Base-by-base conservation (phyloP, 2,888 invertebrate species). In the Acronicta alni region DNA sequence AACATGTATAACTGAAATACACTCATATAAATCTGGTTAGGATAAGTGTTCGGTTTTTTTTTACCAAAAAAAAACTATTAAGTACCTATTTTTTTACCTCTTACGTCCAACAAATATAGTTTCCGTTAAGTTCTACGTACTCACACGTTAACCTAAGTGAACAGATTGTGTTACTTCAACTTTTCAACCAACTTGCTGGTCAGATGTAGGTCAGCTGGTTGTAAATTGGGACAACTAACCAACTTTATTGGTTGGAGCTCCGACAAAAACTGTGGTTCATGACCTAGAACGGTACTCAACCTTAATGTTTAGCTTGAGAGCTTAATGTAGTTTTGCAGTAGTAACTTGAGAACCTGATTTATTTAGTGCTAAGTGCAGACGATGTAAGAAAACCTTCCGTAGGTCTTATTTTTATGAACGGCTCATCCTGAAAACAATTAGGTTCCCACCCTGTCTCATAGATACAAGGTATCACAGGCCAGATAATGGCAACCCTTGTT, bases 181-280 rank as follows among this genome's bases (percentile, higher is more conserved):
- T 63, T 77, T 57, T 39, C 35, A 51, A 42, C 48, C 66, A 63
- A 69, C 60, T 57, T 60, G 37, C 53, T 60, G 66, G 67, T 30
- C 44, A 56, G 49, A 67, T 53, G 26, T 59, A 51, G 72, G 75
- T 57, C 62, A 53, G 35, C 51, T 55, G 46, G 68, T 26, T 52
- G 57, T 55, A 65, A 67, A 61, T 62, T 54, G 60, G 49, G 30
- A 42, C 35, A 59, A 59, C 38, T 52, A 48, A 48, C 55, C 56
- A 45, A 68, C 60, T 69, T 76, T 69, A 68, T 71, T 61, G 44
- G 56, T 32, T 44, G 38, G 38, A 46, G 42, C 38, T n/a, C 17
- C n/a, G 26, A 55, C 56, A 60, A 75, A 71, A 64, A 63, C 42
- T 37, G 18, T 44, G 47, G 30, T 64, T 57, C 52, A 54, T 57